These are phyloP conservation scores for Pollimyrus isidori DNA, from an alignment of 2,113 vertebrate genomes.

Conservation along the genomic window DNA sequence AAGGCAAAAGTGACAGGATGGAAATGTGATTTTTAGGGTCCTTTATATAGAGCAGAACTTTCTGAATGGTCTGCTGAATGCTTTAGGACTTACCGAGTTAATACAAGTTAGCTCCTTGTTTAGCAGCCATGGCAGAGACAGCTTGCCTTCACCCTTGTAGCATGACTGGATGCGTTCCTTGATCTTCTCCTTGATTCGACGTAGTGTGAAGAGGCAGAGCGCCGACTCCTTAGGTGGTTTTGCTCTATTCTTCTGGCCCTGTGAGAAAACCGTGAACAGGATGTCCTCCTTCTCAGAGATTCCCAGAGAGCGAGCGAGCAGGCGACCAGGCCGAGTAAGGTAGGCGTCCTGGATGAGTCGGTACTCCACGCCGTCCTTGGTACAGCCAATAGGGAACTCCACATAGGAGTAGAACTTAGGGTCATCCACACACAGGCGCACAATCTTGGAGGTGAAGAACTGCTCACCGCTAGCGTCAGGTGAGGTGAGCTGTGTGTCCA, in stretches of 20 bases:
- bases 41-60: background rate
- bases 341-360: slow-evolving; percentile 91
- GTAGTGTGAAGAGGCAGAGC: slow-evolving; percentile 88
- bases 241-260: slow-evolving; percentile 94
- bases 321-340: slow-evolving; percentile 74
- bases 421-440: slow-evolving; percentile 87
- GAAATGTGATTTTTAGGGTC: background rate
- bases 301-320: slow-evolving; percentile 77
- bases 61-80: background rate
- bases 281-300: slow-evolving; percentile 82
- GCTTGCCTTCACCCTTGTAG: slow-evolving; percentile 89
- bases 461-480: slow-evolving; percentile 84
- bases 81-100: slow-evolving; percentile 76
- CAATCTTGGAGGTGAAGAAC: slow-evolving; percentile 95
- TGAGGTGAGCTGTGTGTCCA: slow-evolving; percentile 88
- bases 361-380: slow-evolving; percentile 87
- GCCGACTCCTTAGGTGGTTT: slow-evolving; percentile 91
- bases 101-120: slow-evolving; percentile 96
- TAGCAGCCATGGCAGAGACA: slow-evolving; percentile 89
- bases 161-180: slow-evolving; percentile 95
- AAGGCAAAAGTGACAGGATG: background rate
- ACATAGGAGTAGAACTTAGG: slow-evolving; percentile 97
- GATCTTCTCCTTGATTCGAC: slow-evolving; percentile 91
- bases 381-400: slow-evolving; percentile 89
- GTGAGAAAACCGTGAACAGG: slow-evolving; percentile 88